Conservation (phyloP, 1,140 invertebrate species). For the Pseudomyrmex dendroicus region DNA sequence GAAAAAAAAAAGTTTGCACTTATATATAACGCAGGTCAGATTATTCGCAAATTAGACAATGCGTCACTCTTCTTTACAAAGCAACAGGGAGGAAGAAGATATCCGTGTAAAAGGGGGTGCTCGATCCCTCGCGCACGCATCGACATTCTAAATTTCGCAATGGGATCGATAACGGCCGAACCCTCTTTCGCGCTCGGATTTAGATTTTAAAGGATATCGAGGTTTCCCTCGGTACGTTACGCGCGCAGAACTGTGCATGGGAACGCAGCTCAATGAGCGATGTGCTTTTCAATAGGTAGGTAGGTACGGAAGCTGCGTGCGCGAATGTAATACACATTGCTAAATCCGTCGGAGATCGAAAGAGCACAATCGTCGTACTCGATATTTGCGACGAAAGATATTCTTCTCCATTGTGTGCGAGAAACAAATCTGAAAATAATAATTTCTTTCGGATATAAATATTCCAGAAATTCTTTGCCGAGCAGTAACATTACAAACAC, state of each 20-base stretch:
- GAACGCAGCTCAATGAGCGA: conserved; percentile 59
- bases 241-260: conserved; percentile 40
- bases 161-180: conserved; percentile 45
- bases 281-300: conserved; percentile 59
- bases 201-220: conserved; percentile 66
- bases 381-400: neutral
- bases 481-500: too few species aligned
- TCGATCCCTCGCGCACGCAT: conserved; percentile 18
- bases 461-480: neutral
- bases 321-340: conserved; percentile 43
- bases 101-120: neutral
- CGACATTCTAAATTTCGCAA: conserved; percentile 50
- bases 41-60: conserved; percentile 5
- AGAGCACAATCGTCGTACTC: neutral
- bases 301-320: conserved; percentile 34
- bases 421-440: neutral
- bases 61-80: neutral
- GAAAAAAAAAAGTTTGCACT: neutral
- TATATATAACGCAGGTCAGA: neutral
- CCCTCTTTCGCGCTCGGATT: conserved; percentile 47
- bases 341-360: neutral
- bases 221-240: conserved; percentile 51
- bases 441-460: neutral
- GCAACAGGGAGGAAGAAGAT: neutral
- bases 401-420: neutral